Evolutionary conservation across 2,113 vertebrate species (phyloP).

Genomic region (Cryptomyrus ogoouensis): DNA sequence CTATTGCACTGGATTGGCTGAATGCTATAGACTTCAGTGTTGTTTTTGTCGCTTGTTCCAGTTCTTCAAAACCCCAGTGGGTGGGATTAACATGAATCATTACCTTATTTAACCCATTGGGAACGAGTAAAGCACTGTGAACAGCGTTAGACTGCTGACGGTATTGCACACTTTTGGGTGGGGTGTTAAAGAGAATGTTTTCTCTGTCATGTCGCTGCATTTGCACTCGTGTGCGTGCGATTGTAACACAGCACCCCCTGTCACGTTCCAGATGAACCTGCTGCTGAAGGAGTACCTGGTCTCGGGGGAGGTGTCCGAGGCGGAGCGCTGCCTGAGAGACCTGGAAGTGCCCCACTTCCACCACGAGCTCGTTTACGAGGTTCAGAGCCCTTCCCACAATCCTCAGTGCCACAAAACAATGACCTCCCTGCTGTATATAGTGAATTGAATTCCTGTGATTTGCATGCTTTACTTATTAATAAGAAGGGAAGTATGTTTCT

Average conservation of each 20-base stretch:
- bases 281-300: slow-evolving; percentile 71
- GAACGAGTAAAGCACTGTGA: neutral
- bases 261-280: slow-evolving; percentile 70
- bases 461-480: neutral
- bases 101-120: neutral
- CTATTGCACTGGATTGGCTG: neutral
- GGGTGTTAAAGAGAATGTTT: neutral
- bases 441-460: neutral
- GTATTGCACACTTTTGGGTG: neutral
- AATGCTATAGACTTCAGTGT: neutral
- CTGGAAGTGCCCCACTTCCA: slow-evolving; percentile 82
- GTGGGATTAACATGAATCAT: neutral
- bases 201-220: neutral
- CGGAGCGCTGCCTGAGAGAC: slow-evolving; percentile 71
- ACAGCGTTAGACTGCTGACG: neutral
- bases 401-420: neutral
- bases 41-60: neutral
- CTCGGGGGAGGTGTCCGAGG: slow-evolving; percentile 69
- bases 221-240: slow-evolving; percentile 10
- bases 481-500: neutral
- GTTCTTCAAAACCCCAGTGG: neutral
- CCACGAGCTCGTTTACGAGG: slow-evolving; percentile 84
- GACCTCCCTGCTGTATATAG: neutral
- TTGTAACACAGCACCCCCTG: neutral
- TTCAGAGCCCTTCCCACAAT: slow-evolving; percentile 28